Conservation (phyloP, 2,888 invertebrate species). For the Aricia artaxerxes region DNA sequence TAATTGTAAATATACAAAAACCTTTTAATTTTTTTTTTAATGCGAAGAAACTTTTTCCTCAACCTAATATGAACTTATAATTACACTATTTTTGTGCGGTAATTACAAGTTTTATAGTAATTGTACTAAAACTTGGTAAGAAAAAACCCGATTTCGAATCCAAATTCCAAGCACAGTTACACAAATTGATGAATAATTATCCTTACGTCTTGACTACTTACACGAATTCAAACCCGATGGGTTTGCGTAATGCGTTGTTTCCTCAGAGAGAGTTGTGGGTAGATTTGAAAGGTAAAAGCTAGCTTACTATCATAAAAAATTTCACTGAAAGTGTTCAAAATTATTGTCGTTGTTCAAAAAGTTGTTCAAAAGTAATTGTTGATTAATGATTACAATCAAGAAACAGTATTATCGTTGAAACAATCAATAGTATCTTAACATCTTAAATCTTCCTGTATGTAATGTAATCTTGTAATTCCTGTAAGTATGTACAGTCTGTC, state of each 20-base stretch:
- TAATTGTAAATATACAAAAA: no score
- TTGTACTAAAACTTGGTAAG: background rate
- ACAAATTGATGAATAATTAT: background rate
- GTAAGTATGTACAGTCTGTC: no score
- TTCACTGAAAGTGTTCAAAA: background rate
- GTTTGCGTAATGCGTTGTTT: background rate
- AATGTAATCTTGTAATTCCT: no score
- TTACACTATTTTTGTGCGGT: background rate
- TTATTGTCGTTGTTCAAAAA: no score
- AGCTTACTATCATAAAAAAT: background rate
- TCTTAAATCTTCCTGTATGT: no score
- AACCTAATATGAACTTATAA: background rate
- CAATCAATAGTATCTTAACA: background rate
- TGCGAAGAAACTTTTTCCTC: no score
- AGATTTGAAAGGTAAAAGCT: slow-evolving; percentile 21
- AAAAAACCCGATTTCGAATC: background rate
- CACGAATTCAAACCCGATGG: background rate
- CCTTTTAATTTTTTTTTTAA: no score
- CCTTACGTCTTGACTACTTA: no score
- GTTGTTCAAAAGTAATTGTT: no score
- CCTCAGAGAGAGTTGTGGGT: background rate
- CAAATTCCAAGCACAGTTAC: background rate
- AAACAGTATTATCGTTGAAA: slow-evolving; percentile 47
- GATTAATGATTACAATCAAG: background rate
- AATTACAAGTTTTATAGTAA: background rate